These are phyloP conservation scores for Ramphastos sulfuratus DNA, from an alignment of 2,113 vertebrate species.

Conservation along the genomic window DNA sequence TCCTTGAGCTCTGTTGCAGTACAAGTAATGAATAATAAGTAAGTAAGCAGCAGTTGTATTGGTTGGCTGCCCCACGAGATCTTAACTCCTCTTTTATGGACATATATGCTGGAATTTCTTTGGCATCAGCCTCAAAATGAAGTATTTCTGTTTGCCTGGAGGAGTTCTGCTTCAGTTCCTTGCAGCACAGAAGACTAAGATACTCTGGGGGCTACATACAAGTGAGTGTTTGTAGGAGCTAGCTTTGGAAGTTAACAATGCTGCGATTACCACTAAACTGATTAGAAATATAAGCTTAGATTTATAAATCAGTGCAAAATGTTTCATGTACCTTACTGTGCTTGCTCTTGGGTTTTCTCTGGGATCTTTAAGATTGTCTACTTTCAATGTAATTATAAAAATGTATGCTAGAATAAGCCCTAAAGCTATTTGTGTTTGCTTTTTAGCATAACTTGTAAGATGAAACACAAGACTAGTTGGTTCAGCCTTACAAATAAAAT, in stretches of 20 bases:
- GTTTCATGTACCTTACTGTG: neutral
- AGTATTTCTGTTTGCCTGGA: conserved; percentile 10
- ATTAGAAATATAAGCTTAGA: neutral
- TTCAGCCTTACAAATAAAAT: neutral
- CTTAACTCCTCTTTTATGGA: conserved; percentile 20
- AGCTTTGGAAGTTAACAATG: neutral
- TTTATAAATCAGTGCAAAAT: neutral
- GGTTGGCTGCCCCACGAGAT: neutral
- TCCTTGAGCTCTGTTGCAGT: neutral
- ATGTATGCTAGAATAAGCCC: neutral
- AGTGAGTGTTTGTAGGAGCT: neutral
- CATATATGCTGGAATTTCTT: neutral
- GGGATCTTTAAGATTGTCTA: neutral
- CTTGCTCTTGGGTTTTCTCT: neutral
- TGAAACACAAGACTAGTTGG: neutral
- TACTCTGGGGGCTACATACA: neutral
- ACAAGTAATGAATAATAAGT: neutral
- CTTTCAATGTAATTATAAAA: neutral
- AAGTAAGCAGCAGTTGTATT: neutral
- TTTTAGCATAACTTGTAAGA: neutral
- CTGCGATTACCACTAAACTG: neutral
- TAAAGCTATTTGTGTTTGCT: neutral
- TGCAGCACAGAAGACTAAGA: neutral
- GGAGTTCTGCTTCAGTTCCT: conserved; percentile 30
- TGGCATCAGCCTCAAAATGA: conserved; percentile 6